Evolutionary conservation across 1,140 invertebrate species (phyloP).

Genomic region (Calephelis virginiensis): DNA sequence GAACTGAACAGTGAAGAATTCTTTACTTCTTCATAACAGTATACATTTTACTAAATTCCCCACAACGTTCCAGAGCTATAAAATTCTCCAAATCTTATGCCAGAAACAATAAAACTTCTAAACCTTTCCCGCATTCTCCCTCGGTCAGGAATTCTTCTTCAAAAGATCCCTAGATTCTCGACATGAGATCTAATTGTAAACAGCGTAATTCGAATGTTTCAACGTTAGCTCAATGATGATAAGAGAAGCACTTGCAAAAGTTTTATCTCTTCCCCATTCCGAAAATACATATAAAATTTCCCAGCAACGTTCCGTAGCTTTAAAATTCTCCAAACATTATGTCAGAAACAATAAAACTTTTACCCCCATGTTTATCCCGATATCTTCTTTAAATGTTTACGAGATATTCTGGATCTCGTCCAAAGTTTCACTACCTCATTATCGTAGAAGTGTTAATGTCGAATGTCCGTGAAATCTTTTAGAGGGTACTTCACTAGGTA

Average conservation of each 20-base stretch:
- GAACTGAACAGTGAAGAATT: too few relatives aligned
- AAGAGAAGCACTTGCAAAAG: too few relatives aligned
- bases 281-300: too few relatives aligned
- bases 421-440: constrained; percentile 71
- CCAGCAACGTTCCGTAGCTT: too few relatives aligned
- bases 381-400: constrained; percentile 52
- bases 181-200: too few relatives aligned
- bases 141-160: too few relatives aligned
- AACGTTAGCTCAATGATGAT: too few relatives aligned
- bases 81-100: constrained; percentile 5
- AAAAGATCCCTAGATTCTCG: too few relatives aligned
- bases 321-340: constrained; percentile 4
- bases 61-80: background rate
- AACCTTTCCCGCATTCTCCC: too few relatives aligned
- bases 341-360: constrained; percentile 15
- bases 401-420: constrained; percentile 58
- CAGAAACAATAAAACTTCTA: background rate
- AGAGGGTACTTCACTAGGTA: constrained; percentile 52
- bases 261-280: too few relatives aligned
- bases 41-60: background rate
- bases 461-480: constrained; percentile 68
- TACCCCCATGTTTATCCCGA: constrained; percentile 29
- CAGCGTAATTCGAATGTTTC: too few relatives aligned
- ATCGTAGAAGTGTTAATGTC: constrained; percentile 63
- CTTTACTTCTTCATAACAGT: too few relatives aligned